Conservation (phyloP, 2,888 invertebrate species). For the Phanerotoma sp. region DNA sequence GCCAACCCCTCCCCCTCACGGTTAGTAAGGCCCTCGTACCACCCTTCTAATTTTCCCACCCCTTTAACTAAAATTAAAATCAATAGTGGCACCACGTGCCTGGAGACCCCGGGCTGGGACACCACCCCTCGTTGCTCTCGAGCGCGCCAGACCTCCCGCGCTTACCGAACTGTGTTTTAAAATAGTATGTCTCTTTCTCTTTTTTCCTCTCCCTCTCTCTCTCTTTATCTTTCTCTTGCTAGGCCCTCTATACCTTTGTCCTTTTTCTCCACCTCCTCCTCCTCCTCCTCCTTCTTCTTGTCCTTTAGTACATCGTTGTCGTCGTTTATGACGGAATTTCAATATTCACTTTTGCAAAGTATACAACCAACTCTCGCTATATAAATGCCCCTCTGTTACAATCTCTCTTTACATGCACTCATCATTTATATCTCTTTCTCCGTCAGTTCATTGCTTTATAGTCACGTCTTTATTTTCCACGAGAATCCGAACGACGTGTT, state of each 20-base stretch:
- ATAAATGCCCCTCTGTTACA: conserved; percentile 2
- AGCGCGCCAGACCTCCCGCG: conserved; percentile 7
- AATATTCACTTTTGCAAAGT: conserved; percentile 38
- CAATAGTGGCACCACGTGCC: conserved; percentile 59
- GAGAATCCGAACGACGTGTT: conserved; percentile 23
- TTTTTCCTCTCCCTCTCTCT: conserved; percentile 8
- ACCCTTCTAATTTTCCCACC: conserved; percentile 59
- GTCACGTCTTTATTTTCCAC: conserved; percentile 26
- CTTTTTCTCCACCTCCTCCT: conserved; percentile 11
- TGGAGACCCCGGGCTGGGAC: conserved; percentile 40
- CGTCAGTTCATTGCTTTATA: conserved; percentile 18
- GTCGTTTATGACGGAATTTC: conserved; percentile 37
- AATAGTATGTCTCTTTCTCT: conserved; percentile 2
- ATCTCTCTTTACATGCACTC: conserved; percentile 14
- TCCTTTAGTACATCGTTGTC: conserved; percentile 8
- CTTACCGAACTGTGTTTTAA: conserved; percentile 21
- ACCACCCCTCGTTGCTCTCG: conserved; percentile 21
- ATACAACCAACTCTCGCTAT: conserved; percentile 21
- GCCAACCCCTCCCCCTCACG: conserved; percentile 31
- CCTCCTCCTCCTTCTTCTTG: conserved; percentile 16
- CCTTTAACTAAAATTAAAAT: conserved; percentile 59
- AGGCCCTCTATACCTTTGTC: conserved; percentile 14
- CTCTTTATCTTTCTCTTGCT: too few relatives aligned
- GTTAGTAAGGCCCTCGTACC: conserved; percentile 40
- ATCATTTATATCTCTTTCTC: conserved; percentile 11